Conservation (phyloP, 2,797 vertebrate genomes). For the Pyrocephalus nanus region DNA sequence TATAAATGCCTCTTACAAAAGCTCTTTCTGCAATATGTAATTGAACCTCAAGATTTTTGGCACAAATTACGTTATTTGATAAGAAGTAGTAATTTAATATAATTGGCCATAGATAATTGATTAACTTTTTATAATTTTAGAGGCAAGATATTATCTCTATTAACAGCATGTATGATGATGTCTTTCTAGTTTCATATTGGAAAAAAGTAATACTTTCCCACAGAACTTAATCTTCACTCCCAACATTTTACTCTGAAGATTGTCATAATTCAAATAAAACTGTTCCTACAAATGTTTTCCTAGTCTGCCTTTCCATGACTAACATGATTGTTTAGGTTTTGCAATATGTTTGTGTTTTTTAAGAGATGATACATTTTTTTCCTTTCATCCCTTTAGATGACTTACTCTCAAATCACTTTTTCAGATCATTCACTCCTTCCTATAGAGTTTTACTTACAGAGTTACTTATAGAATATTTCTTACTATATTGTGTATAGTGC, state of each 20-base stretch:
- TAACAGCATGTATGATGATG: neutral
- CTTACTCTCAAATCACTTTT: neutral
- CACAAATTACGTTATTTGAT: neutral
- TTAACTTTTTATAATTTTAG: neutral
- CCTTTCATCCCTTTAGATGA: neutral
- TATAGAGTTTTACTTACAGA: neutral
- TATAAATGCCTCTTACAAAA: neutral
- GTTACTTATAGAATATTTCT: neutral
- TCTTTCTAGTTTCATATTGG: neutral
- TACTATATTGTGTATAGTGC: neutral
- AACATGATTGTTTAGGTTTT: neutral
- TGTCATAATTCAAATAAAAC: neutral
- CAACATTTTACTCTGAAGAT: fast-evolving
- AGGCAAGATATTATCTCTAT: neutral
- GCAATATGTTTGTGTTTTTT: neutral
- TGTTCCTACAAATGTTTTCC: neutral
- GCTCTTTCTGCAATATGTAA: neutral
- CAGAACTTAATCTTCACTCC: neutral
- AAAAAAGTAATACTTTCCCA: neutral
- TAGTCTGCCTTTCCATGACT: neutral
- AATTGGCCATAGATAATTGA: neutral
- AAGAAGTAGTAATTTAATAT: neutral
- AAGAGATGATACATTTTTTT: neutral
- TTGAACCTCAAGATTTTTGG: neutral
- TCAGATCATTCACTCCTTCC: neutral